phyloP scores from a whole-genome alignment of 2,113 vertebrate genomes.

The Zosterops hypoxanthus region DNA sequence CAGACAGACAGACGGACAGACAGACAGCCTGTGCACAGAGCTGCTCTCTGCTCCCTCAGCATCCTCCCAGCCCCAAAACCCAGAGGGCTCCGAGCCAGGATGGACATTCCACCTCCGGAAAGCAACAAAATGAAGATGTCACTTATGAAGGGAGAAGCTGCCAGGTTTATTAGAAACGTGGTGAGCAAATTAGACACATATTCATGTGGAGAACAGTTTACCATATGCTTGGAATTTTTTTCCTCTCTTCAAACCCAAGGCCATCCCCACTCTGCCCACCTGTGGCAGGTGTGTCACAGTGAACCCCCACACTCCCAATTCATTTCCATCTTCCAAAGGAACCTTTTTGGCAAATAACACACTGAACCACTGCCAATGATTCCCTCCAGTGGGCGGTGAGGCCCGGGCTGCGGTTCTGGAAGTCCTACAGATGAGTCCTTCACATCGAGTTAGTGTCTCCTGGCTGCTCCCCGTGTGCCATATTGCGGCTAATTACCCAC shows the following conservation, averaged over 20 bases:
- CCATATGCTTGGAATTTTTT: neutral
- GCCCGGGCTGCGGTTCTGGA: neutral
- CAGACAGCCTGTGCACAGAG: neutral
- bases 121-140: conserved; percentile 44
- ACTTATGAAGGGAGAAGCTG: neutral
- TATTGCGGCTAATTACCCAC: conserved; percentile 38
- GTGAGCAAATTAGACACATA: conserved; percentile 12
- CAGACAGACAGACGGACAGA: no score
- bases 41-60: neutral
- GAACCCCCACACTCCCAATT: neutral
- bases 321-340: neutral
- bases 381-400: neutral
- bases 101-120: neutral
- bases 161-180: neutral
- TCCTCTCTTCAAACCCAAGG: neutral
- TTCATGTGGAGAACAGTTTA: neutral
- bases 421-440: conserved; percentile 12
- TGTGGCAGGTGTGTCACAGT: neutral
- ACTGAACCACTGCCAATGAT: neutral
- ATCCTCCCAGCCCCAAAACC: neutral
- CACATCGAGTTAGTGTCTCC: neutral
- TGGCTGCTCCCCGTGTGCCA: neutral
- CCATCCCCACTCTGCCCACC: neutral
- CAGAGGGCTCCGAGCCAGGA: neutral
- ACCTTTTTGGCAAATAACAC: neutral